Evolutionary conservation across 2,797 vertebrate genomes (phyloP).

Genomic region (Parauchenoglanis punctatus): DNA sequence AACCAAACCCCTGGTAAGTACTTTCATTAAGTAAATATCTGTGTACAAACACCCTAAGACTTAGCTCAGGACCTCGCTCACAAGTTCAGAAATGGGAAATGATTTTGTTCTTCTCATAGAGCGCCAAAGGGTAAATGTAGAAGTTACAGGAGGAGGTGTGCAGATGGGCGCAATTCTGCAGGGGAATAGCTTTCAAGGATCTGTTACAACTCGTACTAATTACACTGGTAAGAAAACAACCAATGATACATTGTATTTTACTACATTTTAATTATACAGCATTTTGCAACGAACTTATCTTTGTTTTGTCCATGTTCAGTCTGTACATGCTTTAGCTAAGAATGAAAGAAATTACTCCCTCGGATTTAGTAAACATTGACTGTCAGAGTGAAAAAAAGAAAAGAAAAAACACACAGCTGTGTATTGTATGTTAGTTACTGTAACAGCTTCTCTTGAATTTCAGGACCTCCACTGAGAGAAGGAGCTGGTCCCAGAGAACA

Average conservation of each 20-base stretch:
- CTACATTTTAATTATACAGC: neutral
- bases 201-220: neutral
- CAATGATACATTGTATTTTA: neutral
- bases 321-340: neutral
- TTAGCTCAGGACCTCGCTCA: neutral
- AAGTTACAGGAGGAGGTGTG: neutral
- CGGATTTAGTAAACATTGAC: neutral
- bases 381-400: neutral
- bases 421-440: neutral
- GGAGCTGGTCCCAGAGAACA: neutral
- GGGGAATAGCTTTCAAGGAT: neutral
- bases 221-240: constrained; percentile 1
- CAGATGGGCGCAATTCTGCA: neutral
- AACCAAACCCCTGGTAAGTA: neutral
- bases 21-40: neutral
- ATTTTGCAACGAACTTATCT: neutral
- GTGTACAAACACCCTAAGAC: too few species aligned
- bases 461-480: neutral
- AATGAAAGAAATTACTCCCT: neutral
- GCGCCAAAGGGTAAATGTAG: neutral
- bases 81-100: neutral
- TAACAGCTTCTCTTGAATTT: neutral
- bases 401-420: too few species aligned
- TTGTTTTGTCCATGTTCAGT: neutral
- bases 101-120: neutral